Percentiles rank a stretch among this genome's conserved stretches.
phyloP scores from a whole-genome alignment of 1,140 invertebrate genomes.

The Eurosta solidaginis region DNA sequence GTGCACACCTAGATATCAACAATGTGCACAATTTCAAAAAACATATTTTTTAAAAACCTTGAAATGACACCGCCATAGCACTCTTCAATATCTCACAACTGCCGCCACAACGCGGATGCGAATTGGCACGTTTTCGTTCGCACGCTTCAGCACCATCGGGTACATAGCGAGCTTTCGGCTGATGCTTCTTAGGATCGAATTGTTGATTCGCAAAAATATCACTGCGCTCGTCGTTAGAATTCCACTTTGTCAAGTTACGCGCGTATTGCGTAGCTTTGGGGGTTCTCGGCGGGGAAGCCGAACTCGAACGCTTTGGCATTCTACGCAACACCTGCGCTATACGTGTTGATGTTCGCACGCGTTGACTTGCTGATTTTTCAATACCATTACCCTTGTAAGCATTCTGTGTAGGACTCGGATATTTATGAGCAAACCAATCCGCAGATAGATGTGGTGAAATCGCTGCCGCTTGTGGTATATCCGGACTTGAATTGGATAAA shows the following conservation, averaged over 20 bases:
- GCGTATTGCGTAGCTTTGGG: conserved; percentile 40
- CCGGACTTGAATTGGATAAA: conserved; percentile 79
- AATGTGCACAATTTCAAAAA: too few relatives aligned
- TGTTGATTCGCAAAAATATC: conserved; percentile 71
- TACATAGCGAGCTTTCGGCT: conserved; percentile 76
- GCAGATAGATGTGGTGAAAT: conserved; percentile 77
- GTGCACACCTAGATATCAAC: too few relatives aligned
- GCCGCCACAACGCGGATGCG: conserved; percentile 33
- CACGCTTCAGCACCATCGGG: conserved; percentile 60
- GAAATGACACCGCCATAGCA: conserved; percentile 50
- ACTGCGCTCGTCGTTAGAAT: conserved; percentile 40
- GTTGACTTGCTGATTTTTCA: neutral
- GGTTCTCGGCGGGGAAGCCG: conserved; percentile 44
- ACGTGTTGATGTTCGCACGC: conserved; percentile 39
- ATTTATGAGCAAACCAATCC: conserved; percentile 76
- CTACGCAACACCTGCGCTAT: conserved; percentile 41
- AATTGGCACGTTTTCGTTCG: conserved; percentile 4
- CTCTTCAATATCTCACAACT: conserved; percentile 42
- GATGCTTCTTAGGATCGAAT: conserved; percentile 76
- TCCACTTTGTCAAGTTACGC: neutral
- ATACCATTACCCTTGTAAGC: neutral
- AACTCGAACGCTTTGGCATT: conserved; percentile 40
- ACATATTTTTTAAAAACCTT: conserved; percentile 44
- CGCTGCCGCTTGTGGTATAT: conserved; percentile 75
- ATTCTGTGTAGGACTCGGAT: conserved; percentile 70